These are phyloP conservation scores for Callospermophilus lateralis DNA, from an alignment of 2,113 vertebrate genomes.

Conservation along the genomic window DNA sequence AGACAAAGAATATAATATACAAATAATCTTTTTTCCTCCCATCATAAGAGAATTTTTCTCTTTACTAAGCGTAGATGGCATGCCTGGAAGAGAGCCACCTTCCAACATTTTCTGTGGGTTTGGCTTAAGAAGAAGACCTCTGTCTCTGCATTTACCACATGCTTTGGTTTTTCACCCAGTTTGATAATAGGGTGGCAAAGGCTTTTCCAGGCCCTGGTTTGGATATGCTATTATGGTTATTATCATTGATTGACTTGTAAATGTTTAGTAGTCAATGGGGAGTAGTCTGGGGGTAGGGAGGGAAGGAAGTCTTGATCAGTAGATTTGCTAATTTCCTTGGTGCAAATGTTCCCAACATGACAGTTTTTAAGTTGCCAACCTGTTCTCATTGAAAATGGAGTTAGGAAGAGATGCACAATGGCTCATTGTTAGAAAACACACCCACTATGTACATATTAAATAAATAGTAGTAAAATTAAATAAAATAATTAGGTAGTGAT, in stretches of 20 bases:
- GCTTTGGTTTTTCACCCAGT: neutral
- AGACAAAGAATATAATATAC: no score
- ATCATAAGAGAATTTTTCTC: neutral
- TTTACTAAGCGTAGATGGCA: neutral
- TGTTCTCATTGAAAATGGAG: neutral
- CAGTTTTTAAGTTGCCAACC: neutral
- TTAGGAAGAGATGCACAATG: neutral
- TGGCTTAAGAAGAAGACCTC: neutral
- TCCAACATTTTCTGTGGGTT: neutral
- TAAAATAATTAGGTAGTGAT: neutral
- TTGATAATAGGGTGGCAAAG: neutral
- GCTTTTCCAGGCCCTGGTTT: neutral
- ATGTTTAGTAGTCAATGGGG: neutral
- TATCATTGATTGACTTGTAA: neutral
- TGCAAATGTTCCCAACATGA: neutral
- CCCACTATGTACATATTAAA: neutral
- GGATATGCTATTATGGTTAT: neutral
- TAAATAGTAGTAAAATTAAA: neutral
- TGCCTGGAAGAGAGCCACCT: neutral
- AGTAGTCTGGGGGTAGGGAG: accelerated
- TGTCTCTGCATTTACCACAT: accelerated
- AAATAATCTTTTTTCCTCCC: neutral
- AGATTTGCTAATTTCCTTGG: neutral
- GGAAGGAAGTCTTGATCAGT: neutral
- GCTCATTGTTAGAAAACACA: neutral